Percentiles rank a stretch among this genome's conserved stretches.
phyloP scores from a whole-genome alignment of 2,113 vertebrate genomes.

The mouse (Mus musculus) region GRCm39 chr17:24459501-24460000 shows the following conservation, averaged over 20 bases:
- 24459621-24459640: neutral
- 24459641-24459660: neutral
- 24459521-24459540: neutral
- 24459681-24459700: neutral
- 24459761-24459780: constrained; percentile 93
- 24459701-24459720: too few species aligned
- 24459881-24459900: neutral
- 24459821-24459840: constrained; percentile 91
- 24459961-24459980: neutral
- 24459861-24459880: neutral
- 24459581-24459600: too few species aligned
- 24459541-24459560: neutral
- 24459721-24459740: neutral
- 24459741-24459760: constrained; percentile 89
- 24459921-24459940: neutral
- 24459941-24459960: neutral
- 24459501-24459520: too few species aligned
- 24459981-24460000: neutral
- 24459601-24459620: neutral
- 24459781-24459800: constrained; percentile 96
- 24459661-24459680: too few species aligned
- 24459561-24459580: neutral
- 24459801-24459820: constrained; percentile 92
- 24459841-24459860: constrained; percentile 91
- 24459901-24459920: neutral